Evolutionary conservation across 2,888 invertebrate species (phyloP), one percentile per base, ranked within the genome.

Genomic region (Argyra leucocephala): DNA sequence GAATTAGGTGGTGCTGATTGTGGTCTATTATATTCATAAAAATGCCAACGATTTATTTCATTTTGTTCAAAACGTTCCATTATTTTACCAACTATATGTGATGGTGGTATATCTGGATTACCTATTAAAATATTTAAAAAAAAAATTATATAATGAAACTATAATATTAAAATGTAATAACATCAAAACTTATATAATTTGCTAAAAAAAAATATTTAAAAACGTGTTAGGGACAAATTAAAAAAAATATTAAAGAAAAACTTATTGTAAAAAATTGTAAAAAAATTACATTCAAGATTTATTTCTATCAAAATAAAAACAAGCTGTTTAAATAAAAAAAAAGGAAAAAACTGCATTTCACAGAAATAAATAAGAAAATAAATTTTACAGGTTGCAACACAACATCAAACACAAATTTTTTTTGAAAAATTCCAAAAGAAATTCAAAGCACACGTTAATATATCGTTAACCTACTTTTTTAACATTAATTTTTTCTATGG

Each of bases 51-150:
- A 59, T 73, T 74, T 57, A 73, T 31, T 69, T 86, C 84, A 72
- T 84, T 84, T 70, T 83, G 82, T 69, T 85, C 81, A 69, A 86
- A 84, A 66, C 88, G 84, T 71, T 89, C 86, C 84, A 89, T 88
- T 73, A 90, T 89, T 78, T 89, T 89, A 78, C 88, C 88, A 77
- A 90, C 90, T 81, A 90, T 89, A 78, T 86, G 86, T 74, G 90
- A 90, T 68, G 89, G 89, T 78, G 86, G 88, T 82, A 86, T 84
- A 82, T 88, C 87, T 67, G 88, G 88, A 80, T 88, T 87, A 78
- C 88, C 89, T 87, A 80, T 59, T 78, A 79, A 70, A 48, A 71
- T 15, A 62, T 23, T n/a, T 48, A 26, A 24, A 63, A 67, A 26
- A 3, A 60, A 24, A 10, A 64, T 64, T 62, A 59, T n/a, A n/a